These are phyloP conservation scores for Dascyllus trimaculatus DNA, from an alignment of 2,113 vertebrate genomes.

Conservation along the genomic window DNA sequence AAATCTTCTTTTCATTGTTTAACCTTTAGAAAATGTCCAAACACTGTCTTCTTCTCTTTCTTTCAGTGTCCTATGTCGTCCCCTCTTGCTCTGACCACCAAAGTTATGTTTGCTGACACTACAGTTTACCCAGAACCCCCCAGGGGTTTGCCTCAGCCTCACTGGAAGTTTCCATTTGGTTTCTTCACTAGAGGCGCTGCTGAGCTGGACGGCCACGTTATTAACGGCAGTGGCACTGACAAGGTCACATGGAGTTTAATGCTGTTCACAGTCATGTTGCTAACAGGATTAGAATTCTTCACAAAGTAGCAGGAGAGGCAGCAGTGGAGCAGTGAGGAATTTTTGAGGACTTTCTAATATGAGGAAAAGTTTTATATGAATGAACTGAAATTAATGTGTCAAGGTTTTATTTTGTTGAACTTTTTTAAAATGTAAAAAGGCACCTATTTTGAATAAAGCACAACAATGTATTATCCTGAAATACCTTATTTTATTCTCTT, in stretches of 20 bases:
- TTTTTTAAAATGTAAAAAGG: not conserved
- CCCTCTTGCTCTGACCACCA: constrained; percentile 71
- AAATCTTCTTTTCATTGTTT: not conserved
- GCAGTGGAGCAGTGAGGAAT: not conserved
- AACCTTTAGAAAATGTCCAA: not conserved
- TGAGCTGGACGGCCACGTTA: constrained; percentile 73
- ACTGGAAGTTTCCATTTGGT: constrained; percentile 83
- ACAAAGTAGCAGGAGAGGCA: constrained; percentile 10
- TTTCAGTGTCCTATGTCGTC: constrained; percentile 77
- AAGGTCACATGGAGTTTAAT: constrained; percentile 56
- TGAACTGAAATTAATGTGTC: not conserved
- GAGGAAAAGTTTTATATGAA: not conserved
- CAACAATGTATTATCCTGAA: constrained; percentile 3
- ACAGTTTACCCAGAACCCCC: constrained; percentile 77
- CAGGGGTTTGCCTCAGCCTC: constrained; percentile 57
- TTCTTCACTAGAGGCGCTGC: constrained; percentile 75
- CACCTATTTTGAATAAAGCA: not conserved
- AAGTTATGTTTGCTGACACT: constrained; percentile 79
- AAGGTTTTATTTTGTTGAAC: not conserved
- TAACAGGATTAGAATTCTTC: constrained; percentile 66
- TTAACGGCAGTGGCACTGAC: constrained; percentile 9
- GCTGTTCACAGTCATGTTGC: constrained; percentile 48
- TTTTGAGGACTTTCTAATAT: not conserved
- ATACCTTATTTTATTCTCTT: constrained; percentile 49
- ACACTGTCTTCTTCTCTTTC: not conserved